Percentiles rank a stretch among this genome's conserved stretches.
Evolutionary conservation across 2,113 vertebrate species (phyloP).

Genomic region (Canis aureus): DNA sequence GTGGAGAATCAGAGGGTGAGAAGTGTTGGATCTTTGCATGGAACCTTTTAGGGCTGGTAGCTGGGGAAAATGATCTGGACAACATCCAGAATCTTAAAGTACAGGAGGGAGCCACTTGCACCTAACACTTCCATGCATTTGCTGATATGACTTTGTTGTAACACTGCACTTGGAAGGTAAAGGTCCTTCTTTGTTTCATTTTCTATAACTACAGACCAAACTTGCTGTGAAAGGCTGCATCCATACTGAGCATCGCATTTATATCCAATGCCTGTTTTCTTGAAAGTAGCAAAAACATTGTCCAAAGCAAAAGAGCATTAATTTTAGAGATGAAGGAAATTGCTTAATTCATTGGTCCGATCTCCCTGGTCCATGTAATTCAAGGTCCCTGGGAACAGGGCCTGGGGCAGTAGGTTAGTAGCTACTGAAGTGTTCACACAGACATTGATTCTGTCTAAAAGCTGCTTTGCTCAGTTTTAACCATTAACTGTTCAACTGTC

Average conservation of each 20-base stretch:
- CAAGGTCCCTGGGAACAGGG: background rate
- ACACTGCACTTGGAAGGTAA: background rate
- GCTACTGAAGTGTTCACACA: background rate
- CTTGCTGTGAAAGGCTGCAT: background rate
- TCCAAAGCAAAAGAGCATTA: background rate
- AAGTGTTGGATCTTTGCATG: rapidly evolving
- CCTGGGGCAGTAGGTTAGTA: background rate
- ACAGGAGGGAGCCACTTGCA: background rate
- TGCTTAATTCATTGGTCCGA: background rate
- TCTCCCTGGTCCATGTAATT: background rate
- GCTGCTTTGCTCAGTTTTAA: background rate
- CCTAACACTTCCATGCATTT: rapidly evolving
- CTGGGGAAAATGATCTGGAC: background rate
- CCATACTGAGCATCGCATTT: background rate
- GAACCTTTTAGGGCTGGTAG: background rate
- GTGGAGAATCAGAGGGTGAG: no score
- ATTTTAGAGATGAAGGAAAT: background rate
- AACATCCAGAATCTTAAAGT: background rate
- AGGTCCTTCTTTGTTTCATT: background rate
- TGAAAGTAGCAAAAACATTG: background rate
- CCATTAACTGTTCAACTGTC: background rate
- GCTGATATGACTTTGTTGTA: background rate
- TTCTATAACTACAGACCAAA: background rate
- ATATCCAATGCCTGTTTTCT: background rate
- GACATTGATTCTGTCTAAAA: background rate